phyloP scores from a whole-genome alignment of 2,888 invertebrate genomes.

The Tenthredo amoena region DNA sequence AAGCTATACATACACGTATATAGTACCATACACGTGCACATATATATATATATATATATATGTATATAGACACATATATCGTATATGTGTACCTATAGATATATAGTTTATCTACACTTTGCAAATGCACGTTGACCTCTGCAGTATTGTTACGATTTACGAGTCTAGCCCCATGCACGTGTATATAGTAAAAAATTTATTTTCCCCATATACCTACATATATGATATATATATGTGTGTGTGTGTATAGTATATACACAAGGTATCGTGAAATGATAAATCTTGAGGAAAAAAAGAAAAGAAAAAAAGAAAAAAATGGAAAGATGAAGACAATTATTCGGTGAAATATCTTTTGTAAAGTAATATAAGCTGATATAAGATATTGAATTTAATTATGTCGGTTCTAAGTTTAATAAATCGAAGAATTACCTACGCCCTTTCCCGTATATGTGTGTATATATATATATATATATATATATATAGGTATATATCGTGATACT shows the following conservation, averaged over 20 bases:
- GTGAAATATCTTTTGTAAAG: not conserved
- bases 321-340: not conserved
- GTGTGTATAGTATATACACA: not conserved
- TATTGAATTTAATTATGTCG: constrained; percentile 4
- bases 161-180: not conserved
- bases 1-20: not conserved
- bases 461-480: not conserved
- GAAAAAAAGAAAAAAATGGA: not conserved
- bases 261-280: not conserved
- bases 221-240: not conserved
- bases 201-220: not conserved
- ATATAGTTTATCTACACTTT: not conserved
- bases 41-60: not conserved
- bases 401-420: constrained; percentile 9
- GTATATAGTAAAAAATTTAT: not conserved
- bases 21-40: not conserved
- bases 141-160: constrained; percentile 1
- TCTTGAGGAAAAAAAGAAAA: not conserved
- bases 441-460: not conserved
- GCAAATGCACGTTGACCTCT: not conserved
- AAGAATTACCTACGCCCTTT: not conserved
- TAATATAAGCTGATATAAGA: not conserved
- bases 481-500: not conserved
- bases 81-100: not conserved
- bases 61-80: not conserved